phyloP scores from a whole-genome alignment of 23 tunicate genomes.

The Clavelina lepadiformis region DNA sequence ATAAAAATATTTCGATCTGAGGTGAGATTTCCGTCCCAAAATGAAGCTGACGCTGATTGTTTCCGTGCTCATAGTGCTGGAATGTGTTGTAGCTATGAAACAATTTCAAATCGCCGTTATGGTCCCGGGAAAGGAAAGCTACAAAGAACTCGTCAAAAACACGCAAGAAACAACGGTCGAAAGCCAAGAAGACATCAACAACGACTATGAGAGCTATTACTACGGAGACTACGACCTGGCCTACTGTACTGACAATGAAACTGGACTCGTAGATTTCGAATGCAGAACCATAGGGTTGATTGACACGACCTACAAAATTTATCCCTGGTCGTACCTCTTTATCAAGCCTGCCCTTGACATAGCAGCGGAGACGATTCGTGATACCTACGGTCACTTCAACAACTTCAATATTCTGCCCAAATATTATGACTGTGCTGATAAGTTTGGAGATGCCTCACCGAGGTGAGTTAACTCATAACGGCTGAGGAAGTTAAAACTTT shows the following conservation, averaged over 20 bases:
- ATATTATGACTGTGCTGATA: constrained; percentile 55
- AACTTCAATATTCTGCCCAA: constrained; percentile 37
- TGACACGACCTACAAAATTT: constrained; percentile 35
- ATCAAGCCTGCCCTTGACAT: constrained; percentile 71
- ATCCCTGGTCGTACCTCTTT: constrained; percentile 81
- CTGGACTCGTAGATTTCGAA: constrained; percentile 10
- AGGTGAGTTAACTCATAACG: constrained; percentile 48
- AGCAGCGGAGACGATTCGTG: constrained; percentile 41
- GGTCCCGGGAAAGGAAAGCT: constrained; percentile 60
- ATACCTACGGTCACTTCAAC: constrained; percentile 27
- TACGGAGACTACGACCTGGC: background rate
- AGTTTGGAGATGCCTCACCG: constrained; percentile 43
- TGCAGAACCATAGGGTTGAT: constrained; percentile 22
- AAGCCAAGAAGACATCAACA: background rate
- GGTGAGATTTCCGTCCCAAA: too few species aligned
- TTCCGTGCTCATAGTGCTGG: too few species aligned
- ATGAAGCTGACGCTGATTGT: too few species aligned
- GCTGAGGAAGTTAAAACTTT: too few species aligned
- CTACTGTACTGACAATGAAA: constrained; percentile 19
- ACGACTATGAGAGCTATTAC: background rate
- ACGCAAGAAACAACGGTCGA: constrained; percentile 9
- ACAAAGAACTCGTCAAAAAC: constrained; percentile 1
- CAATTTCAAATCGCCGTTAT: constrained; percentile 59
- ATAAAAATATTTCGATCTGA: too few species aligned
- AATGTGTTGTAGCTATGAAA: too few species aligned